Evolutionary conservation across 1,140 invertebrate species (phyloP).

Genomic region (Bicyclus anynana): DNA sequence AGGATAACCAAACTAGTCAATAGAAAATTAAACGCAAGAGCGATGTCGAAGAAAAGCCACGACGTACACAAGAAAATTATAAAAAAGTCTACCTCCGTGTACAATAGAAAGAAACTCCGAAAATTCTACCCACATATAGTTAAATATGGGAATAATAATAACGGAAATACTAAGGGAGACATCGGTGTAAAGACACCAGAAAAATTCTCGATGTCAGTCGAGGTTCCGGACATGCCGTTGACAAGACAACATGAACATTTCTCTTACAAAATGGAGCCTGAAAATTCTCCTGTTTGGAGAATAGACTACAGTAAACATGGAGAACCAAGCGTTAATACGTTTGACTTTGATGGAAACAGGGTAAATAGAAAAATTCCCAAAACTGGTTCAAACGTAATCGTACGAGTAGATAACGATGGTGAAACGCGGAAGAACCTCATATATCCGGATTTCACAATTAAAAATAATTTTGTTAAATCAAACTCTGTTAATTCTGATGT

Average conservation of each 20-base stretch:
- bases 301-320: slow-evolving; percentile 65
- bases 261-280: slow-evolving; percentile 39
- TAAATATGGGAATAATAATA: slow-evolving; percentile 52
- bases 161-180: slow-evolving; percentile 19
- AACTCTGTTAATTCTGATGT: slow-evolving; percentile 35
- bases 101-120: slow-evolving; percentile 51
- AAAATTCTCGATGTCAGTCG: slow-evolving; percentile 55
- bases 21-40: slow-evolving; percentile 23
- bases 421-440: slow-evolving; percentile 40
- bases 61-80: slow-evolving; percentile 32
- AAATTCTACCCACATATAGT: slow-evolving; percentile 66
- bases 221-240: slow-evolving; percentile 34
- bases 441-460: slow-evolving; percentile 57
- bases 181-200: slow-evolving; percentile 46
- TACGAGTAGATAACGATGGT: slow-evolving; percentile 34
- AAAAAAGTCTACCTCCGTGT: slow-evolving; percentile 36
- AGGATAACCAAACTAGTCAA: background rate
- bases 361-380: slow-evolving; percentile 42
- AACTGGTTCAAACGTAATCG: slow-evolving; percentile 32
- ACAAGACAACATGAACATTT: slow-evolving; percentile 35
- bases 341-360: slow-evolving; percentile 34
- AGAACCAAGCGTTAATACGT: slow-evolving; percentile 43
- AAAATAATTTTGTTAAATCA: slow-evolving; percentile 51
- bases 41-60: slow-evolving; percentile 14
- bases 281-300: slow-evolving; percentile 47